phyloP scores from a whole-genome alignment of 2,797 vertebrate genomes.

The Triplophysa bombifrons region DNA sequence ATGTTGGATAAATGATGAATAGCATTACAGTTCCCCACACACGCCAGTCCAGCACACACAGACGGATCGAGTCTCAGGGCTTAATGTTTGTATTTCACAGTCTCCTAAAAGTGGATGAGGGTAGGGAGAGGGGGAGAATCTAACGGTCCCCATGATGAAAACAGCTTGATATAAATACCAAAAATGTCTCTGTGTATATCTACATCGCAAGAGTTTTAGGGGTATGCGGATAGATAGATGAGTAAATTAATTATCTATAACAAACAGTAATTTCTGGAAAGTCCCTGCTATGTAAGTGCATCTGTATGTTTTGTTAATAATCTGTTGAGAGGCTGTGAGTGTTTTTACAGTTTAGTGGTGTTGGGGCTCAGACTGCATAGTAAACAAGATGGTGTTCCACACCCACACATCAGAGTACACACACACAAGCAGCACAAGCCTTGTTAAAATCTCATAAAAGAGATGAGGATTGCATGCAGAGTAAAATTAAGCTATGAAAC shows the following conservation, averaged over 20 bases:
- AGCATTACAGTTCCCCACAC: constrained; percentile 6
- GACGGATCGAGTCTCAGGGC: constrained; percentile 39
- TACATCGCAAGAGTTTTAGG: neutral
- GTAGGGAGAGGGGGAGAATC: neutral
- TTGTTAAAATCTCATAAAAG: constrained; percentile 39
- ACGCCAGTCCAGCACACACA: constrained; percentile 17
- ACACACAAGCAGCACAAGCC: neutral
- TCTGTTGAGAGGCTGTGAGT: constrained; percentile 25
- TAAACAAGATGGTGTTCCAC: constrained; percentile 45
- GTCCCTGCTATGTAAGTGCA: constrained; percentile 11
- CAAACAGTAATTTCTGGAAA: neutral
- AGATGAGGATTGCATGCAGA: constrained; percentile 20
- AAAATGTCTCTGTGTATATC: too few relatives aligned
- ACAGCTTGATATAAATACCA: neutral
- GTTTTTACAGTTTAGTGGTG: constrained; percentile 44
- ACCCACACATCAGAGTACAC: constrained; percentile 44
- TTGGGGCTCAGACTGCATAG: constrained; percentile 32
- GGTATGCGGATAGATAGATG: neutral
- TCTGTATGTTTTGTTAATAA: constrained; percentile 16
- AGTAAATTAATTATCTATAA: too few relatives aligned
- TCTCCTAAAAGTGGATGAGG: constrained; percentile 60
- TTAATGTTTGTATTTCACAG: constrained; percentile 62
- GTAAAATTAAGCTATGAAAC: constrained; percentile 30
- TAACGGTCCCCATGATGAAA: neutral
- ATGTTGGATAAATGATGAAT: neutral